Base-by-base conservation (phyloP, 2,113 vertebrate species). In the Ploceus nigricollis region DNA sequence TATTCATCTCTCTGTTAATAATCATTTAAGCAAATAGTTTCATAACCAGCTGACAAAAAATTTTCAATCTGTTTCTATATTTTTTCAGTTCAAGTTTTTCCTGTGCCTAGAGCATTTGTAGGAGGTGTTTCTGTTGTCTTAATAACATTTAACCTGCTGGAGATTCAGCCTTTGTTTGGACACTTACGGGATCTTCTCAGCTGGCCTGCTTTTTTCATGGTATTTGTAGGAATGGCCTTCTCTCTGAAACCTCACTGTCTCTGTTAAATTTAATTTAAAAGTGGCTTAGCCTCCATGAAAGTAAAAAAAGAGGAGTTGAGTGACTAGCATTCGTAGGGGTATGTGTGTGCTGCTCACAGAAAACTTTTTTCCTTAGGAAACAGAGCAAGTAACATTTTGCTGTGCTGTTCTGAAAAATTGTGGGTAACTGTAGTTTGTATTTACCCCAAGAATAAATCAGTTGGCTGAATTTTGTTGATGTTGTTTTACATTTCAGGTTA, bases 291-390 rank as follows among this genome's bases (percentile, higher is more conserved):
- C 11, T 23, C 35, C 2, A 3, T 54, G 11, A 70, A 69, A 66
- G 10, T 53, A 13, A 61, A 77, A 88, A 58, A 69, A 20, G 13
- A 53, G 42, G n/a, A 45, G 6, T 13, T 68, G 27, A 51, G 13
- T 50, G 16, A 71, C 44, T 40, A 64, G n/a, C 25, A 57, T 37
- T 42, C 2, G 1, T 4, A 39, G 45, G 3, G 1, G 1, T 44
- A 23, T 53, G n/a, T 19, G 30, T 0, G 0, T 69, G 14, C 21
- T 82, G n/a, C 44, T 76, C 7, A 14, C 11, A 23, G 70, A 87
- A 82, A 23, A 10, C 6, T 57, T 90, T 61, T 69, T 82, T 13
- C 8, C 13, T 23, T 45, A 27, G 40, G 14, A 53, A 95, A n/a
- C 27, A 80, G 57, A 54, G 13, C 9, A 51, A 76, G 8, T 30